phyloP scores from a whole-genome alignment of 2,888 invertebrate genomes.

The Branchinecta sandiegonensis region DNA sequence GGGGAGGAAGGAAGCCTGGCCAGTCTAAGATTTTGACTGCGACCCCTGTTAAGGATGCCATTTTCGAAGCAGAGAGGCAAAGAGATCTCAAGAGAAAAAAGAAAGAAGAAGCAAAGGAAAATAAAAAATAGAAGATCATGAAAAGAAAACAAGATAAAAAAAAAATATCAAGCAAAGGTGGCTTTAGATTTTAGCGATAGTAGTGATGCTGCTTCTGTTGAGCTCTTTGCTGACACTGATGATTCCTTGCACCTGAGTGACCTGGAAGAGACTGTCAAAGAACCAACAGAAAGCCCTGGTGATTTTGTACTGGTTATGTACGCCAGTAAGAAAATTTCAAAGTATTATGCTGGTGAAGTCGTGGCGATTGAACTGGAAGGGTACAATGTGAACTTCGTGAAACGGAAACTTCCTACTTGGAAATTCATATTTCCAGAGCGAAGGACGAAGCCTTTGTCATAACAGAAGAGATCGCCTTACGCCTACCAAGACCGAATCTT shows the following conservation, averaged over 20 bases:
- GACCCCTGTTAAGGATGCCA: slow-evolving; percentile 2
- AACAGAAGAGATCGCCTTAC: neutral
- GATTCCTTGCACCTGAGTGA: slow-evolving; percentile 3
- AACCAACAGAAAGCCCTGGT: neutral
- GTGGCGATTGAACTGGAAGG: neutral
- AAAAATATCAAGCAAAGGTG: neutral
- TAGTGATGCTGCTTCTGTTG: slow-evolving; percentile 11
- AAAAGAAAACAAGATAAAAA: neutral
- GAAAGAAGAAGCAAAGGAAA: slow-evolving; percentile 5
- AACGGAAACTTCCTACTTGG: neutral
- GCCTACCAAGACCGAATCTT: neutral
- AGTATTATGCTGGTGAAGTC: neutral
- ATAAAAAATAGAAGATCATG: slow-evolving; percentile 4
- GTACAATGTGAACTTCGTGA: neutral
- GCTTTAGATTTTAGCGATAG: slow-evolving; percentile 5
- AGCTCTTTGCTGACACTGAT: slow-evolving; percentile 2
- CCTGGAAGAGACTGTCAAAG: slow-evolving; percentile 8
- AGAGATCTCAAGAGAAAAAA: slow-evolving; percentile 6
- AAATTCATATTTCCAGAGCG: slow-evolving; percentile 1
- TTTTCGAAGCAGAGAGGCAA: neutral
- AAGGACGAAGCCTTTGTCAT: neutral
- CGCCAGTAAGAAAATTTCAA: neutral
- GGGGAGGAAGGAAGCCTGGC: slow-evolving; percentile 12
- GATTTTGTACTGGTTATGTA: slow-evolving; percentile 1
- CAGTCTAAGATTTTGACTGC: slow-evolving; percentile 7